phyloP scores from a whole-genome alignment of 1,140 invertebrate genomes.

The Phenacoccus solenopsis region DNA sequence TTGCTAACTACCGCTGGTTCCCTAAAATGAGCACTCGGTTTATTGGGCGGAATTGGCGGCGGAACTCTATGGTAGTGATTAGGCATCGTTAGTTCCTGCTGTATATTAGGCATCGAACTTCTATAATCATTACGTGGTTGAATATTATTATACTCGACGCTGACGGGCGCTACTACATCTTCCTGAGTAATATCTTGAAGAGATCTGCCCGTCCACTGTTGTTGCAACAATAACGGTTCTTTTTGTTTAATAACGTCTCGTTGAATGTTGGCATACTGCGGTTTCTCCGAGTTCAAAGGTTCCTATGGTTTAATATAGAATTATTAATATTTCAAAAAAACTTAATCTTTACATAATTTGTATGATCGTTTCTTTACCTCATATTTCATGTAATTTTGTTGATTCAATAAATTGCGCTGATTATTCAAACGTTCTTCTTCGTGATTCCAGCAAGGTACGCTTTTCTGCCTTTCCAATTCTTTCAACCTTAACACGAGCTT shows the following conservation, averaged over 20 bases:
- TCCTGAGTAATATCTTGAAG: background rate
- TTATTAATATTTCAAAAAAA: no score
- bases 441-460: background rate
- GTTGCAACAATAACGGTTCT: background rate
- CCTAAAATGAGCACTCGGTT: conserved; percentile 30
- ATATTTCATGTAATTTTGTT: background rate
- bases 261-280: no score
- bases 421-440: background rate
- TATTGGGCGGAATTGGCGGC: conserved; percentile 39
- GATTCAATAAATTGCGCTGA: background rate
- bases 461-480: conserved; percentile 33
- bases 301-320: no score
- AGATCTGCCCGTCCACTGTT: background rate
- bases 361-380: no score
- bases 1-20: background rate
- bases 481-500: conserved; percentile 40
- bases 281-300: no score
- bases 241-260: background rate
- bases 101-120: conserved; percentile 22
- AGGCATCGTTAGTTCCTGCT: conserved; percentile 19
- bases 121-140: conserved; percentile 23
- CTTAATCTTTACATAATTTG: no score
- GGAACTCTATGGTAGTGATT: conserved; percentile 32
- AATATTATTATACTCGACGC: conserved; percentile 26
- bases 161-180: no score